phyloP scores from a whole-genome alignment of 2,888 invertebrate species.

The Norana najaformis region DNA sequence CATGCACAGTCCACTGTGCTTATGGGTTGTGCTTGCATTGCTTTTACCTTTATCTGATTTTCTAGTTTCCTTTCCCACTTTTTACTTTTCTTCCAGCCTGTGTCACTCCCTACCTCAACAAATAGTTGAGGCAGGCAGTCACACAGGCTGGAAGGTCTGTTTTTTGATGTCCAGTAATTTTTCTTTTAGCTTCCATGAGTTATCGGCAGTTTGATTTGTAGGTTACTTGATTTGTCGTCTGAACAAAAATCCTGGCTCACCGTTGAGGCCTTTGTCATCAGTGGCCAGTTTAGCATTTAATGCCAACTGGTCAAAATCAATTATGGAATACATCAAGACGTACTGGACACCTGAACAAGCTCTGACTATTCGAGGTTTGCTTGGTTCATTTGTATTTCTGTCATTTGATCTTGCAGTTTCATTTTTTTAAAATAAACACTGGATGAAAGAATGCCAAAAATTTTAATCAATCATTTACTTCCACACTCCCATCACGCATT shows the following conservation, averaged over 20 bases:
- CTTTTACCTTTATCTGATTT: too few relatives aligned
- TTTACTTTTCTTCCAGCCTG: background rate
- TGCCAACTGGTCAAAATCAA: background rate
- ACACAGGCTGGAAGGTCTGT: background rate
- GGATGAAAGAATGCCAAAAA: too few relatives aligned
- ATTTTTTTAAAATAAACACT: background rate
- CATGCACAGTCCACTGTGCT: too few relatives aligned
- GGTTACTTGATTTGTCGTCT: constrained; percentile 24
- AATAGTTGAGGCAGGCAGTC: background rate
- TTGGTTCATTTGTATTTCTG: background rate
- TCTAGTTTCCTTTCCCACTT: too few relatives aligned
- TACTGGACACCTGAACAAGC: background rate
- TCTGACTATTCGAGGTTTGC: constrained; percentile 7
- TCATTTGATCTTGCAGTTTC: background rate
- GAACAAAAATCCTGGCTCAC: background rate
- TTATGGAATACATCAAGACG: constrained; percentile 3
- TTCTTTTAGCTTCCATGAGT: background rate
- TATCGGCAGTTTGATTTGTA: background rate
- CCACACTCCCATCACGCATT: too few relatives aligned
- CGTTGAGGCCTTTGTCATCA: background rate
- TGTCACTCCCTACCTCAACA: too few relatives aligned
- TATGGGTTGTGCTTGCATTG: too few relatives aligned
- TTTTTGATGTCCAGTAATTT: background rate
- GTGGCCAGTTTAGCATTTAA: background rate
- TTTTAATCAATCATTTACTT: too few relatives aligned